phyloP scores from a whole-genome alignment of 2,888 invertebrate species.

The Metallyticus violacea region DNA sequence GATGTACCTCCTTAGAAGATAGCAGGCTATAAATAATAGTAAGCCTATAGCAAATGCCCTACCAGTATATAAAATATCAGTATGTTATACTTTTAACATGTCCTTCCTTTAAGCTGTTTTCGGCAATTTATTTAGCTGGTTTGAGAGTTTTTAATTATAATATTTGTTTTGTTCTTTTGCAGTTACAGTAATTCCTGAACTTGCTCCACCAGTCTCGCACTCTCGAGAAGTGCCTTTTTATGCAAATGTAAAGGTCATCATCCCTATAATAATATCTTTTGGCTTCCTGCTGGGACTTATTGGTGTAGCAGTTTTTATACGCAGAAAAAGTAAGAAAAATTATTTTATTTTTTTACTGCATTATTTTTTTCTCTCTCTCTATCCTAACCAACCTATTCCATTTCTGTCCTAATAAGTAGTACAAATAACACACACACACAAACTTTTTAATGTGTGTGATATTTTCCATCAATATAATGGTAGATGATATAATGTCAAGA shows the following conservation, averaged over 20 bases:
- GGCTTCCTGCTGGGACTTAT: constrained; percentile 64
- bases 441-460: too few relatives aligned
- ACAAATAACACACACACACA: background rate
- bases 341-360: background rate
- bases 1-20: too few relatives aligned
- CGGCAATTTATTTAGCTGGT: too few relatives aligned
- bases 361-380: background rate
- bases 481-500: too few relatives aligned
- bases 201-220: constrained; percentile 64
- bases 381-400: background rate
- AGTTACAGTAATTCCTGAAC: constrained; percentile 59
- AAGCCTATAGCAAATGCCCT: too few relatives aligned
- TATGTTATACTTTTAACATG: too few relatives aligned
- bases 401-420: background rate
- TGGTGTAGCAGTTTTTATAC: constrained; percentile 67
- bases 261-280: constrained; percentile 65
- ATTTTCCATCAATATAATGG: too few relatives aligned
- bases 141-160: background rate
- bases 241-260: constrained; percentile 60
- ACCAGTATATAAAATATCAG: too few relatives aligned
- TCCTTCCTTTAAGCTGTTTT: too few relatives aligned
- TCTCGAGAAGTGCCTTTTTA: constrained; percentile 63
- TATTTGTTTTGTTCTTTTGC: constrained; percentile 34
- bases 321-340: constrained; percentile 61
- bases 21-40: too few relatives aligned